Base-by-base conservation (phyloP, 2,113 vertebrate species). In the Laticauda laticaudata region DNA sequence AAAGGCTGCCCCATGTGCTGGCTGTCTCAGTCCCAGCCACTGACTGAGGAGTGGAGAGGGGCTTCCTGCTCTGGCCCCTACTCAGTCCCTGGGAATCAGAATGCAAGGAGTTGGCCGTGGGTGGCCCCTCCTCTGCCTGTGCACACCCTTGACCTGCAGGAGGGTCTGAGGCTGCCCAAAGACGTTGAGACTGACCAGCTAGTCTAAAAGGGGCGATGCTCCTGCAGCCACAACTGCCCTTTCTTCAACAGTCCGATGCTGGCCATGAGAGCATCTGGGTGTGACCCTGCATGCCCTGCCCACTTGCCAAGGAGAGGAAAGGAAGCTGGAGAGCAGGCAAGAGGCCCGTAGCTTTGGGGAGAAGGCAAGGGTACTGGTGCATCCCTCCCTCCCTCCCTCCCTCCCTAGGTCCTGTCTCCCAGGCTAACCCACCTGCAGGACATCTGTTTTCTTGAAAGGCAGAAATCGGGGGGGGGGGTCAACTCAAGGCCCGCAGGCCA, bases 341-440 rank as follows among this genome's bases (percentile, higher is more conserved):
- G 34, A 23, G 92, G 85, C 92, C 90, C 93, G 89, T 51, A 94
- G 89, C 90, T 93, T 0, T 85, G 39, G 54, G 75, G 88, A 48
- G 45, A 14, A 11, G 24, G 8, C 23, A 26, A 23, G 3, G 10
- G 8, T 48, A 11, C 48, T 15, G 10, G 10, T 26, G 12, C 34
- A 39, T 39, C 34, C 39, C 5, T 15, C 20, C 91, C 5, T 39
- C 34, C 34, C 5, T 39, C 34, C 34, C 21, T 95, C 97, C 96
- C 97, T 97, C 97, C 97, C 97, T 97, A 97, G 97, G 94, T 97
- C 96, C 96, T 29, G 4, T 12, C 29, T 69, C 11, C 61, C 61
- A 5, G 61, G 11, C 61, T 69, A 69, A 69, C 26, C 61, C 61
- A 64, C 61, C 61, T 26, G 11, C 11, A 14, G 29, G 12, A 69